Evolutionary conservation across 2,888 invertebrate genomes (phyloP).

Genomic region (Eulithis prunata): DNA sequence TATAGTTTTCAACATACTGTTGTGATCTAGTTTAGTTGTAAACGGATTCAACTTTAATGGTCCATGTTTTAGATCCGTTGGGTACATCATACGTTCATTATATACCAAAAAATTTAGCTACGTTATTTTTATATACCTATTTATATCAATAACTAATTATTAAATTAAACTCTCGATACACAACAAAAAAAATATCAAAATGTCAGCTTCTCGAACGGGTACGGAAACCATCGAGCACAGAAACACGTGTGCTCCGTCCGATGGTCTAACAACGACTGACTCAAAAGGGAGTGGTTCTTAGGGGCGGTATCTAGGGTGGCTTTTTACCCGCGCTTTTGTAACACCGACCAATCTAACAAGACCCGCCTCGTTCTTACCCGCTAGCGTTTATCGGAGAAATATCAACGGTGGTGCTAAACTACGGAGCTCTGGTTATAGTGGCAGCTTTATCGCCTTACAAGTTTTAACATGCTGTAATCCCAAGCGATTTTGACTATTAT

Average conservation of each 20-base stretch:
- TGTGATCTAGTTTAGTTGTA: slow-evolving; percentile 66
- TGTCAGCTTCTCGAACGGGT: slow-evolving; percentile 28
- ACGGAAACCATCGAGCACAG: slow-evolving; percentile 10
- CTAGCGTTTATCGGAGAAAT: slow-evolving; percentile 25
- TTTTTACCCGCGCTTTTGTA: slow-evolving; percentile 75
- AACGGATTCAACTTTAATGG: slow-evolving; percentile 72
- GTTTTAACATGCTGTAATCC: slow-evolving; percentile 38
- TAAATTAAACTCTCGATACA: slow-evolving; percentile 27
- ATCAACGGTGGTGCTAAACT: slow-evolving; percentile 4
- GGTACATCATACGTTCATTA: slow-evolving; percentile 74
- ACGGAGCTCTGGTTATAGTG: slow-evolving; percentile 49
- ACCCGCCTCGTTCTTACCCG: slow-evolving; percentile 47
- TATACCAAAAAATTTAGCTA: slow-evolving; percentile 2
- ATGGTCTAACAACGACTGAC: slow-evolving; percentile 62
- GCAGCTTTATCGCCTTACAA: slow-evolving; percentile 58
- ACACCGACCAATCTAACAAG: slow-evolving; percentile 52
- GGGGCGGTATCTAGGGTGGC: slow-evolving; percentile 74
- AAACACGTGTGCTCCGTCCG: slow-evolving; percentile 46
- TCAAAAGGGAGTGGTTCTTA: slow-evolving; percentile 70
- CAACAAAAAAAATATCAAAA: slow-evolving; percentile 24
- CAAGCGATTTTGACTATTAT: slow-evolving; percentile 38
- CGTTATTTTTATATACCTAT: slow-evolving; percentile 1
- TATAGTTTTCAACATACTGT: slow-evolving; percentile 81
- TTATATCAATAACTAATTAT: slow-evolving; percentile 6
- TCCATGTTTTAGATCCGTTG: slow-evolving; percentile 76